phyloP scores from a whole-genome alignment of 2,888 invertebrate genomes.

The Acleris laterana region DNA sequence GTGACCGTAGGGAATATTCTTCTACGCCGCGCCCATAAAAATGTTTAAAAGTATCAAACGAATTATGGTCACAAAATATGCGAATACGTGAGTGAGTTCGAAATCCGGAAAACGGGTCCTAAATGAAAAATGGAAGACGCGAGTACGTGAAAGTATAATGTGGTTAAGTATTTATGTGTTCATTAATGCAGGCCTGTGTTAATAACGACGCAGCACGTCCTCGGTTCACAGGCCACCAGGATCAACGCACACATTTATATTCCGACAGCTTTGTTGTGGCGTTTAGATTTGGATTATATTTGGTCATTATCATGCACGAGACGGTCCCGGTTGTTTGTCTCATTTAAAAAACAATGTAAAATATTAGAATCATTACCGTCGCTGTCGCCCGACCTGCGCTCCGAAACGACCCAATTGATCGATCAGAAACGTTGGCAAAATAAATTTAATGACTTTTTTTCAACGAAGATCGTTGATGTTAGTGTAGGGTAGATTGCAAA shows the following conservation, averaged over 20 bases:
- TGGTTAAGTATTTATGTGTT: conserved; percentile 69
- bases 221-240: conserved; percentile 79
- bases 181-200: conserved; percentile 78
- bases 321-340: conserved; percentile 68
- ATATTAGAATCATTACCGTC: conserved; percentile 58
- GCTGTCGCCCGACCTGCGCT: conserved; percentile 38
- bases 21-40: conserved; percentile 64
- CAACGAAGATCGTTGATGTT: background rate
- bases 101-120: conserved; percentile 47
- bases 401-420: conserved; percentile 13
- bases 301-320: conserved; percentile 77
- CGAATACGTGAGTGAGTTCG: conserved; percentile 56
- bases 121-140: conserved; percentile 42
- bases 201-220: conserved; percentile 81
- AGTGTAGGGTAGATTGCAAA: too few relatives aligned
- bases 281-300: conserved; percentile 83
- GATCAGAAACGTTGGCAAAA: background rate
- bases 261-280: conserved; percentile 71
- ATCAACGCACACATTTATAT: conserved; percentile 75
- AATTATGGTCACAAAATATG: conserved; percentile 62
- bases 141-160: conserved; percentile 62
- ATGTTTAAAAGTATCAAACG: conserved; percentile 58
- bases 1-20: conserved; percentile 59
- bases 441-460: background rate
- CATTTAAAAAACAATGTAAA: conserved; percentile 74